Base-by-base conservation (phyloP, 2,113 vertebrate genomes). In the Melanerpes formicivorus region DNA sequence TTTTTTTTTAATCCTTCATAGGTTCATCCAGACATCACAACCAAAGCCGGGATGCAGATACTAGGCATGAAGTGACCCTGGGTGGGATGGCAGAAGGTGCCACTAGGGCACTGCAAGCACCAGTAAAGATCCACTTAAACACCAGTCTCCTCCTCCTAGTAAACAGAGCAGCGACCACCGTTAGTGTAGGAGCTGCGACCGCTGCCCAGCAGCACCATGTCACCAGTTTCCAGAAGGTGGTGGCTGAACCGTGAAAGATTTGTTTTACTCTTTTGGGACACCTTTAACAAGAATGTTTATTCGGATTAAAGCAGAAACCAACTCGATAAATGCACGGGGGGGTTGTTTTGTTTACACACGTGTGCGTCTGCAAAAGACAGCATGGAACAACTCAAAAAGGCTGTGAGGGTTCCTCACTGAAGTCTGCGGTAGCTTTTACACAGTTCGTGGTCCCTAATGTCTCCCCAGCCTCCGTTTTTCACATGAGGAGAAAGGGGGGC, bases 391-490 rank as follows among this genome's bases (percentile, higher is more conserved):
- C 60, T 96, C 82, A 72, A 29, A 90, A 95, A 83, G 96, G 96
- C 95, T 6, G 79, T 7, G 54, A 86, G 55, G 4, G 70, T 6
- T 58, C 94, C 90, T 99, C 98, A 99, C 98, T 99, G 99, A 97
- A 99, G 98, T 95, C 99, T 97, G 95, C 98, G 98, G 87, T 99
- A 99, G 93, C 99, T 99, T 97, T 99, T 99, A 97, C 99, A 99
- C 96, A 99, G 98, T 98, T 99, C 99, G 50, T 99, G 99, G 97
- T 99, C 99, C 98, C 99, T 98, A 95, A 99, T 99, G 82, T 99
- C 99, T 27, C 99, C 99, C 99, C 99, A 99, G 4, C 99, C 99
- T 44, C 99, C 99, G 26, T 99, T 99, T 94, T 99, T 99, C 46
- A 99, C 99, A 25, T 99, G 99, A n/a, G 99, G 98, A 65, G 98